A percentile compares a stretch with the other conserved stretches of the same genome.
Evolutionary conservation across 2,797 vertebrate genomes (phyloP).

Genomic region (Cossypha niveicapilla): DNA sequence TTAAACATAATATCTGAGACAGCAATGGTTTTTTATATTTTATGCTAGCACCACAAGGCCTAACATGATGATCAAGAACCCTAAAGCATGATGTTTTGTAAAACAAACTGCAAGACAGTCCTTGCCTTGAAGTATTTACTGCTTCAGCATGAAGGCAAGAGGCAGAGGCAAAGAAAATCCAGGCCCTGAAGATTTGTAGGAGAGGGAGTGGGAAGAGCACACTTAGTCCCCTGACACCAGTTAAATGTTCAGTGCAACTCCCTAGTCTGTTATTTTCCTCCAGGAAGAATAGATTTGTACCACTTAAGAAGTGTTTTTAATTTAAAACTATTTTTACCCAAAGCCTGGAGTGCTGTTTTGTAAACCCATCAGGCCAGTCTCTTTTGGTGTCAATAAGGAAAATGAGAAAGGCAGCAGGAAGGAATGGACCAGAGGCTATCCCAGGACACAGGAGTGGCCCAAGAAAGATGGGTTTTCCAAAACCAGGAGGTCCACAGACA

Average conservation of each 20-base stretch:
- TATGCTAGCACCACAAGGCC: accelerated
- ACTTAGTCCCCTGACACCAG: background rate
- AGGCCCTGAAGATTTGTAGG: background rate
- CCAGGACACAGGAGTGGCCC: background rate
- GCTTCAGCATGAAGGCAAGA: background rate
- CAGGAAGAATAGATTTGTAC: background rate
- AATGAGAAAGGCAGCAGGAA: background rate
- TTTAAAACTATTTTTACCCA: background rate
- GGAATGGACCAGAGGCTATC: background rate
- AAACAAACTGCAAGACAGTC: background rate
- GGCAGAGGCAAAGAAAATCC: background rate
- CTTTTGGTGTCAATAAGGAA: background rate
- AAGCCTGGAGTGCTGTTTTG: background rate
- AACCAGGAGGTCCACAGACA: background rate
- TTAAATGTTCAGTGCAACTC: background rate
- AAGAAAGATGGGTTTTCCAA: background rate
- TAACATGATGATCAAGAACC: background rate
- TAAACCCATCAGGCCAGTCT: background rate
- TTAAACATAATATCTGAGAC: background rate
- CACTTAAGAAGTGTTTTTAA: background rate
- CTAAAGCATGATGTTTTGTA: background rate
- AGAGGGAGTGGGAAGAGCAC: background rate
- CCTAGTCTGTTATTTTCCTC: background rate
- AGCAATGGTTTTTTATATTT: background rate
- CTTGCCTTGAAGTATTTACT: background rate